Evolutionary conservation across 37 sponge, comb jelly and placozoan species (phyloP), one percentile per base, ranked within the genome.

Genomic region (Tethya wilhelma): DNA sequence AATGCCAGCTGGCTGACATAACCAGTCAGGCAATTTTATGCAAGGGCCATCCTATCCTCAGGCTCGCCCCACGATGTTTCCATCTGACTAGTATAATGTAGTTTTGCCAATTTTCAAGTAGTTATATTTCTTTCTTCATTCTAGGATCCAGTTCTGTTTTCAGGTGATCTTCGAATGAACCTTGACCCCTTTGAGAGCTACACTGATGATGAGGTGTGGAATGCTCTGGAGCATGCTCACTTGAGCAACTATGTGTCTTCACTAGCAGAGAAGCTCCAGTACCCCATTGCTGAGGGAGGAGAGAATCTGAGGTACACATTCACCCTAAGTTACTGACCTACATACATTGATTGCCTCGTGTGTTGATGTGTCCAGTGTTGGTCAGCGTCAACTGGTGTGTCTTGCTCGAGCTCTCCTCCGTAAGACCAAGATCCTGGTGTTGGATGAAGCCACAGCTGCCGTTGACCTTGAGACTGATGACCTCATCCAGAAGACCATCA

Each of bases 371-470:
- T n/a, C n/a, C n/a, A 94, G 98, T 83, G 96, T 98, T 79, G 98
- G 98, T 22, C 98, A 98, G 62, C 74, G 98, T 38, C 98, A 98
- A 83, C 65, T 98, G 67, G 96, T 98, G 69, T 98, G 98, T 89
- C 87, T 98, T 43, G 98, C 96, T 30, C 75, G 98, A 71, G 98
- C 98, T 56, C 92, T 98, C 39, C 89, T 98, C 53, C 81, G 94
- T n/a, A 93, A 95, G 82, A 96, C 94, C 66, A 93, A 96, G 83
- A 90, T 98, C 26, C 81, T 98, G 42, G 96, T 98, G 37, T 75
- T 98, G 85, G 98, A 98, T 55, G 96, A 98, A 75, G 98, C 99
- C 42, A 98, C 99, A 59, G 99, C 99, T 63, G 99, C 99, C 12
- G 95, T 98, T 22, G 99, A 98, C 71, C 82, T 98, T 82, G 99